Conservation (phyloP, 2,113 vertebrate genomes). For the Scophthalmus maximus region DNA sequence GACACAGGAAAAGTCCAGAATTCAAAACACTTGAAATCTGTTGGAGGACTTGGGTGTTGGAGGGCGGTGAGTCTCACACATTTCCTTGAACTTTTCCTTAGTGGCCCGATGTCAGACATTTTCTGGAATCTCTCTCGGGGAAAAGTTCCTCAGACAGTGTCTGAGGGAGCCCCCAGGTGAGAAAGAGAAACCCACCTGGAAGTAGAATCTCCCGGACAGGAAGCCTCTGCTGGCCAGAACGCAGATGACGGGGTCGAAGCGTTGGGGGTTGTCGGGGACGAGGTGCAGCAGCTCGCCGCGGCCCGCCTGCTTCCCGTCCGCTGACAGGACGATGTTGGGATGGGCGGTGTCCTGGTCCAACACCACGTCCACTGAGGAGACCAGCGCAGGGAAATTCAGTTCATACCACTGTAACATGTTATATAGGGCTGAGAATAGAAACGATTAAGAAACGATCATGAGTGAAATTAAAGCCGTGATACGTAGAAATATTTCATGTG, state of each 20-base stretch:
- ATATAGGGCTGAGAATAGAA: neutral
- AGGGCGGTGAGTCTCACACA: too few relatives aligned
- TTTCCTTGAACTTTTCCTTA: too few relatives aligned
- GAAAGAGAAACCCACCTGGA: slow-evolving; percentile 69
- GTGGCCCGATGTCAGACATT: too few relatives aligned
- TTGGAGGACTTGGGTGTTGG: too few relatives aligned
- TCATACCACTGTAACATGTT: too few relatives aligned
- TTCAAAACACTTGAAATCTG: neutral
- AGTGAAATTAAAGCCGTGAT: too few relatives aligned
- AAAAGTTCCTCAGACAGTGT: too few relatives aligned
- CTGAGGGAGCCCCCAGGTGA: too few relatives aligned
- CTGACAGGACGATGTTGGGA: slow-evolving; percentile 73
- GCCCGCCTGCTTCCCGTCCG: slow-evolving; percentile 68
- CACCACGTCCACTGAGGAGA: slow-evolving; percentile 65
- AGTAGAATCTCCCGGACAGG: slow-evolving; percentile 79
- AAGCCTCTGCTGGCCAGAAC: slow-evolving; percentile 78
- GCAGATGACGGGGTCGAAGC: slow-evolving; percentile 78
- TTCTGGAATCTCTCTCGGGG: too few relatives aligned
- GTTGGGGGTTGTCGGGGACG: slow-evolving; percentile 71
- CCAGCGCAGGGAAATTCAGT: too few relatives aligned
- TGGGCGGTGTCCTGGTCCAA: slow-evolving; percentile 72
- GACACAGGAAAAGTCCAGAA: neutral
- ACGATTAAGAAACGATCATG: slow-evolving; percentile 6
- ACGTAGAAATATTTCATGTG: too few relatives aligned
- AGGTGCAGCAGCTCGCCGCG: slow-evolving; percentile 67